A percentile compares a stretch with the other conserved stretches of the same genome.
phyloP scores from a whole-genome alignment of 23 tunicate genomes.

The Trididemnum clinides region DNA sequence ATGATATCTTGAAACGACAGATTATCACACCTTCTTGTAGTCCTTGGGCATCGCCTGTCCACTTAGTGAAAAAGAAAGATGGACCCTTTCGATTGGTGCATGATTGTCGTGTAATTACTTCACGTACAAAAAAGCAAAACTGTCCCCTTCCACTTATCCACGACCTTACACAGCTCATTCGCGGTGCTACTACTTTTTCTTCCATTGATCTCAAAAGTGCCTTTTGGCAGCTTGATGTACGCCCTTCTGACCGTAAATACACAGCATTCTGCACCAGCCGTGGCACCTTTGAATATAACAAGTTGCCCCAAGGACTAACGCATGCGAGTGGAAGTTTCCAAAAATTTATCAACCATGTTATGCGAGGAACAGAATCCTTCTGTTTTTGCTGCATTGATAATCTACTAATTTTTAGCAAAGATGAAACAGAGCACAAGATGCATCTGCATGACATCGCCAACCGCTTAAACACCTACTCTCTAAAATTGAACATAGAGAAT shows the following conservation, averaged over 20 bases:
- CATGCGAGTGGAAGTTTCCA: slow-evolving; percentile 10
- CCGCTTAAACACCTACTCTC: not conserved
- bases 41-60: slow-evolving; percentile 22
- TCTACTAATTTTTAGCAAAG: not conserved
- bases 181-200: slow-evolving; percentile 10
- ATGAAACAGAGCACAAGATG: not conserved
- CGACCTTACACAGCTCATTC: not conserved
- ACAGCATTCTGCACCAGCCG: slow-evolving; percentile 14
- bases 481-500: slow-evolving; percentile 19
- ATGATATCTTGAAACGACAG: not conserved
- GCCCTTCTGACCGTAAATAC: not conserved
- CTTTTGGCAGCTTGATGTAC: not conserved
- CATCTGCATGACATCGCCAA: slow-evolving; percentile 1
- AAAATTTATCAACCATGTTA: not conserved
- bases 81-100: not conserved
- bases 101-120: not conserved
- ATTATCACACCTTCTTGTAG: slow-evolving; percentile 5
- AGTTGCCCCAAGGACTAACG: slow-evolving; percentile 16
- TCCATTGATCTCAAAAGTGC: slow-evolving; percentile 10
- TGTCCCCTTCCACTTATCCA: not conserved
- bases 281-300: slow-evolving; percentile 31
- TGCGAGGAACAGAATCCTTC: slow-evolving; percentile 16
- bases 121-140: not conserved
- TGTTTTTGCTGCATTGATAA: slow-evolving; percentile 24
- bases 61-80: slow-evolving; percentile 8